These are phyloP conservation scores for Melanaphis sacchari DNA, from an alignment of 1,140 invertebrate genomes.

Conservation along the genomic window DNA sequence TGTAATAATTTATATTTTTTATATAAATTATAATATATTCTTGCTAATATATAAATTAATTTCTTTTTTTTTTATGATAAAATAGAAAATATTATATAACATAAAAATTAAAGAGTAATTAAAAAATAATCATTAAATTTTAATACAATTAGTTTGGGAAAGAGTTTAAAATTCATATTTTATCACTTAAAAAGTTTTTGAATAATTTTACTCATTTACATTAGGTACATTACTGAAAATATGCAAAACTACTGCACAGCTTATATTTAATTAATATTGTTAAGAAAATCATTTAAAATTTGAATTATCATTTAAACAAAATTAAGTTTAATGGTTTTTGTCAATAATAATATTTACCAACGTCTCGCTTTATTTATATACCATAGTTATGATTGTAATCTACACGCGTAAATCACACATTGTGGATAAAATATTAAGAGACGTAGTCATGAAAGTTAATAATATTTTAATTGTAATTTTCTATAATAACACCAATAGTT, in stretches of 20 bases:
- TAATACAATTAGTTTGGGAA: not conserved
- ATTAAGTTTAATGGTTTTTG: not conserved
- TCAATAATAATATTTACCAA: not conserved
- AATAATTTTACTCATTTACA: not conserved
- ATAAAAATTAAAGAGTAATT: not conserved
- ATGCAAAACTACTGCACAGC: not conserved
- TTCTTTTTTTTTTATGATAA: not conserved
- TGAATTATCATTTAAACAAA: not conserved
- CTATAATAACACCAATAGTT: not conserved
- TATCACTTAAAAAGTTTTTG: not conserved
- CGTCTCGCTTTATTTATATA: not conserved
- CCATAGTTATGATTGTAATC: not conserved
- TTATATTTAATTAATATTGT: not conserved
- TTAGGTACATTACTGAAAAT: not conserved
- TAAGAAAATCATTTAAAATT: not conserved
- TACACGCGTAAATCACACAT: not conserved
- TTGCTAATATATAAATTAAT: not conserved
- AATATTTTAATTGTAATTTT: not conserved
- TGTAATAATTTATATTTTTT: not conserved
- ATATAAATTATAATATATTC: not conserved
- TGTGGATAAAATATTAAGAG: not conserved
- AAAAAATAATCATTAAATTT: not conserved
- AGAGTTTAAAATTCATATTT: not conserved
- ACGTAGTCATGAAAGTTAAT: not conserved
- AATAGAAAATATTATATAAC: not conserved